Percentiles rank a stretch among this genome's conserved stretches.
Conservation (phyloP, 2,888 invertebrate genomes). For the Petrolisthes cinctipes region DNA sequence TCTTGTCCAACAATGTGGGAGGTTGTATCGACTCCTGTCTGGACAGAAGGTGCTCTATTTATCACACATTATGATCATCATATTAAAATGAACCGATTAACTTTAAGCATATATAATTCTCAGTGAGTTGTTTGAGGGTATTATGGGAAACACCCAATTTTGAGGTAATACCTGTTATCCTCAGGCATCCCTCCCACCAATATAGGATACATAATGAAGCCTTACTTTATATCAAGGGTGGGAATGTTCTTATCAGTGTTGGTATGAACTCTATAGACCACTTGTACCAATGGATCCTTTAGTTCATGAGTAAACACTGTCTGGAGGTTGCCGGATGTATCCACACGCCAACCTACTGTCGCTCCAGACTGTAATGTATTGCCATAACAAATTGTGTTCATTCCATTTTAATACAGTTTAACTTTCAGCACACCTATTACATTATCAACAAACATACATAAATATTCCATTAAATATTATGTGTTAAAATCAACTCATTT, state of each 20-base stretch:
- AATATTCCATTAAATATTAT: not conserved
- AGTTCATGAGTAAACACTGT: conserved; percentile 89
- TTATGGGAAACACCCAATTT: too few species aligned
- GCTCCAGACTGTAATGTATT: conserved; percentile 76
- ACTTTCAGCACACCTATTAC: not conserved
- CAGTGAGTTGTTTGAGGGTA: too few species aligned
- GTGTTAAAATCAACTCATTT: not conserved
- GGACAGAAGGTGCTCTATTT: too few species aligned
- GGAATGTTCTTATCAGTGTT: conserved; percentile 48
- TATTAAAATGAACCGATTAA: too few species aligned
- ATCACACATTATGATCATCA: too few species aligned
- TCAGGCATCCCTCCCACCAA: not conserved
- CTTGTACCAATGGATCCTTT: conserved; percentile 83
- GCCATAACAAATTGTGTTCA: not conserved
- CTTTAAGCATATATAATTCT: too few species aligned
- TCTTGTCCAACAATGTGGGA: too few species aligned
- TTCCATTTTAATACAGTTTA: not conserved
- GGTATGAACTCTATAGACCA: conserved; percentile 75
- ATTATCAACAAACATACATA: not conserved
- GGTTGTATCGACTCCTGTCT: too few species aligned
- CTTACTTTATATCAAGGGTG: conserved; percentile 63
- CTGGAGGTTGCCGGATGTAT: conserved; percentile 83
- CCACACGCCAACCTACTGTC: conserved; percentile 91
- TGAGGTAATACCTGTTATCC: too few species aligned
- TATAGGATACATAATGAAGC: not conserved